Evolutionary conservation across 2,113 vertebrate species (phyloP).

Genomic region (Taxidea taxus): DNA sequence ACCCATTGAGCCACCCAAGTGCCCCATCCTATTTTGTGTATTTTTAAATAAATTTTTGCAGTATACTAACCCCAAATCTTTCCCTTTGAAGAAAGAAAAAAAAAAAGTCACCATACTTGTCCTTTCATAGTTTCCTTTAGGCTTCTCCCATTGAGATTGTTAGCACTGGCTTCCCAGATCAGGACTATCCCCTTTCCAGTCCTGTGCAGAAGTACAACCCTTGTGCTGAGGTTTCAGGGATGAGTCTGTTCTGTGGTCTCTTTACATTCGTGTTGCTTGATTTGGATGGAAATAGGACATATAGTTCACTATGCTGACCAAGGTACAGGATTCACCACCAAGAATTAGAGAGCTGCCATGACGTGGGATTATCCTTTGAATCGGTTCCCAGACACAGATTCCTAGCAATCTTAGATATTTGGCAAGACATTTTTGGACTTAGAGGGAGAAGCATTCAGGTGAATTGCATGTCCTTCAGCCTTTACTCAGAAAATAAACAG

Average conservation of each 20-base stretch:
- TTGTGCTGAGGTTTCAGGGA: neutral
- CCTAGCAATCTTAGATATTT: neutral
- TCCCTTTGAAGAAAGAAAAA: neutral
- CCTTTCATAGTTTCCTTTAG: neutral
- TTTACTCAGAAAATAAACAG: neutral
- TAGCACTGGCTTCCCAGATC: neutral
- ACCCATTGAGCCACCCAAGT: too few relatives aligned
- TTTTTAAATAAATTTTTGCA: constrained; percentile 1
- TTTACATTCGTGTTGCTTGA: neutral
- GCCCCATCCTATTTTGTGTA: neutral
- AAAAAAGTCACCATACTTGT: neutral
- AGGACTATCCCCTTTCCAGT: neutral
- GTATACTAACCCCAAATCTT: neutral
- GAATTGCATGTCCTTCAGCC: neutral
- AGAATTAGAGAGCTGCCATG: neutral
- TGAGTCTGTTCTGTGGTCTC: neutral
- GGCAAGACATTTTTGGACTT: neutral
- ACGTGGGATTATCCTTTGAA: neutral
- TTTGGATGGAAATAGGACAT: neutral
- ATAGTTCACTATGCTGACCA: neutral
- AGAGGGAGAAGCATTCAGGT: neutral
- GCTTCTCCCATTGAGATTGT: neutral
- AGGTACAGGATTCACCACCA: neutral
- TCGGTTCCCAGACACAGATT: neutral
- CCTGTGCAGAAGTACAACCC: neutral